Evolutionary conservation across 2,888 invertebrate genomes (phyloP).

Genomic region (Campaea margaritaria): DNA sequence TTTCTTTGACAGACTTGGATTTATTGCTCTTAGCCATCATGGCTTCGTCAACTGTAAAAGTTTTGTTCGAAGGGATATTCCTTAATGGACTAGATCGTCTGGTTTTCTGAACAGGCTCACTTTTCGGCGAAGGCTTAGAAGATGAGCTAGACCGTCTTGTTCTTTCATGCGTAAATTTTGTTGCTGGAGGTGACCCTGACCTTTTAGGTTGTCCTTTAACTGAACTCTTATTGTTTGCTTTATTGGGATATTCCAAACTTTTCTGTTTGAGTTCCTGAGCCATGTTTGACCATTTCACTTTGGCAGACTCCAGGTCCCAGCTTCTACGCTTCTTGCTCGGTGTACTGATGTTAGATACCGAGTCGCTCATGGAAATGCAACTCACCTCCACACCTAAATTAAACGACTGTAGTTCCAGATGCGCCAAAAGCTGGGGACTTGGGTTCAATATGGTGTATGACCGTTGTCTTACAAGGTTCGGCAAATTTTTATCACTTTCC

Average conservation of each 20-base stretch:
- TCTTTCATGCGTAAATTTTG: constrained; percentile 53
- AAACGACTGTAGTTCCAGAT: constrained; percentile 82
- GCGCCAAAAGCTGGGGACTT: constrained; percentile 89
- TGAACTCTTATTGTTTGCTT: constrained; percentile 36
- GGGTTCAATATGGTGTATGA: constrained; percentile 92
- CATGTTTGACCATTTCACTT: constrained; percentile 82
- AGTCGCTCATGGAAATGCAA: constrained; percentile 83
- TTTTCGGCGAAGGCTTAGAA: constrained; percentile 53
- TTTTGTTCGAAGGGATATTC: constrained; percentile 46
- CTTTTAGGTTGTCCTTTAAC: constrained; percentile 45
- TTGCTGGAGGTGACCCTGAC: constrained; percentile 43
- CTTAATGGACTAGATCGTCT: constrained; percentile 56
- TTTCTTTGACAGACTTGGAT: constrained; percentile 9
- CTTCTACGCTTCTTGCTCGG: constrained; percentile 72
- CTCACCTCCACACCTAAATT: constrained; percentile 77
- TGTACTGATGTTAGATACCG: constrained; percentile 65
- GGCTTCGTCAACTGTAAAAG: constrained; percentile 47
- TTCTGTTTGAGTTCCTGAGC: constrained; percentile 71
- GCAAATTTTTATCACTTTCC: constrained; percentile 60
- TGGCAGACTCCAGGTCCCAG: constrained; percentile 79
- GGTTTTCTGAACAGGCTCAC: constrained; percentile 55
- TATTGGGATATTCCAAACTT: constrained; percentile 40
- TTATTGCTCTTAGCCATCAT: constrained; percentile 2
- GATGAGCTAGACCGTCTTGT: constrained; percentile 45
- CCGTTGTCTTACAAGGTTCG: constrained; percentile 87